Evolutionary conservation across 2,113 vertebrate genomes (phyloP), one percentile per base, ranked within the genome.

Genomic region (Girardinichthys multiradiatus): DNA sequence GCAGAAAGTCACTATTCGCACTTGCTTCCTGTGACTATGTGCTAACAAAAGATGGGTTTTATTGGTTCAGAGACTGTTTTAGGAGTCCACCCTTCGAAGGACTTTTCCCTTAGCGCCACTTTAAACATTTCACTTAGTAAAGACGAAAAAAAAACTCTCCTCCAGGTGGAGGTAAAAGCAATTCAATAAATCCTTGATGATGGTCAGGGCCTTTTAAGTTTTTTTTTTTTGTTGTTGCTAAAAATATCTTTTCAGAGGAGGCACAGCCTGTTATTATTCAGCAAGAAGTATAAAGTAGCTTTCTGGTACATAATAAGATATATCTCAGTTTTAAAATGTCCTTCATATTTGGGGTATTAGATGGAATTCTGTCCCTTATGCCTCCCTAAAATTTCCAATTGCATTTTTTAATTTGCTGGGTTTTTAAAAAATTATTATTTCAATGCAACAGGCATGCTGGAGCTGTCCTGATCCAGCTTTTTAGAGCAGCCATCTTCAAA

Each of bases 11-110:
- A 72, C 30, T 58, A 30, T 15, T 21, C 14, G 14, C n/a, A 14
- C 61, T 48, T 13, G 12, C 61, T 39, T 68, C 64, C 70, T 58
- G 21, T n/a, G 21, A 24, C 48, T n/a, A 54, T 62, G 67, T 33
- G 76, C 21, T 61, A 57, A 54, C 28, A 12, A 70, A 30, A 31
- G 27, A 28, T 64, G 39, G 48, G 58, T 58, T 68, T 65, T 61
- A 74, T 29, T 63, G 73, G 30, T n/a, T 24, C 48, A 54, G 8
- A 9, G 48, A 21, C 21, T 54, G 42, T 45, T 24, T 51, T 54
- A 54, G 48, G 48, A 54, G 24, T 54, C 24, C 48, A n/a, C 7
- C 48, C 24, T 54, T n/a, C 14, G 15, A 45, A 45, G 19, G 42
- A 12, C 3, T 45, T 45, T 45, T 19, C 48, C 48, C 48, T n/a